Conservation (phyloP, 2,888 invertebrate genomes). For the Ganaspis brasiliensis region DNA sequence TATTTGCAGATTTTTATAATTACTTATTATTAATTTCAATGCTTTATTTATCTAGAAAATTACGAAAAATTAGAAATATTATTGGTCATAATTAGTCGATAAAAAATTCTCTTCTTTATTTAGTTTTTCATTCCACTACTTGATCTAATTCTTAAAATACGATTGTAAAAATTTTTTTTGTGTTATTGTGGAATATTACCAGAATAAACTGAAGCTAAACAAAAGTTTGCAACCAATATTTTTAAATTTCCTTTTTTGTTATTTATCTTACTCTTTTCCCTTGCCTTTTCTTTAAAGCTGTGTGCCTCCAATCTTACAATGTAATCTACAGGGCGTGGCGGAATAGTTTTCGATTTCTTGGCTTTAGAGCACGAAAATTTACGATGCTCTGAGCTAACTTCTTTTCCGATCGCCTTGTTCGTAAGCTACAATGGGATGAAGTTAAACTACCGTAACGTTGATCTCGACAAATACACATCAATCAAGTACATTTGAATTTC, state of each 20-base stretch:
- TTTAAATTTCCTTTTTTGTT: constrained; percentile 10
- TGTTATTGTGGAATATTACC: too few species aligned
- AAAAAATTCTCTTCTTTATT: too few species aligned
- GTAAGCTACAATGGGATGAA: constrained; percentile 21
- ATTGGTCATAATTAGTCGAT: too few species aligned
- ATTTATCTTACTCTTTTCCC: not conserved
- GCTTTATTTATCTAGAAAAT: too few species aligned
- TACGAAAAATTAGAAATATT: too few species aligned
- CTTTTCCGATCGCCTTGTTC: constrained; percentile 51
- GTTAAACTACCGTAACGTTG: constrained; percentile 24
- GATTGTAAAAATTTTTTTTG: too few species aligned
- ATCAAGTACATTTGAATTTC: not conserved
- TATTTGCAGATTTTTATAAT: too few species aligned
- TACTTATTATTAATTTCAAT: too few species aligned
- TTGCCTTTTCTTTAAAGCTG: not conserved
- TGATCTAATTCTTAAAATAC: too few species aligned
- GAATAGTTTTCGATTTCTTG: constrained; percentile 76
- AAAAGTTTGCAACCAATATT: not conserved
- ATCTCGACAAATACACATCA: constrained; percentile 3
- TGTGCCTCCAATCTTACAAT: constrained; percentile 53
- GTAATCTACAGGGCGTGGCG: constrained; percentile 76
- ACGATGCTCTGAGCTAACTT: constrained; percentile 67
- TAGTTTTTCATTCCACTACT: too few species aligned
- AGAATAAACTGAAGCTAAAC: constrained; percentile 15
- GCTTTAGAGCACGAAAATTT: constrained; percentile 67